A percentile compares a stretch with the other conserved stretches of the same genome.
These are phyloP conservation scores for Agrilus planipennis DNA, from an alignment of 1,140 invertebrate species.

Conservation along the genomic window DNA sequence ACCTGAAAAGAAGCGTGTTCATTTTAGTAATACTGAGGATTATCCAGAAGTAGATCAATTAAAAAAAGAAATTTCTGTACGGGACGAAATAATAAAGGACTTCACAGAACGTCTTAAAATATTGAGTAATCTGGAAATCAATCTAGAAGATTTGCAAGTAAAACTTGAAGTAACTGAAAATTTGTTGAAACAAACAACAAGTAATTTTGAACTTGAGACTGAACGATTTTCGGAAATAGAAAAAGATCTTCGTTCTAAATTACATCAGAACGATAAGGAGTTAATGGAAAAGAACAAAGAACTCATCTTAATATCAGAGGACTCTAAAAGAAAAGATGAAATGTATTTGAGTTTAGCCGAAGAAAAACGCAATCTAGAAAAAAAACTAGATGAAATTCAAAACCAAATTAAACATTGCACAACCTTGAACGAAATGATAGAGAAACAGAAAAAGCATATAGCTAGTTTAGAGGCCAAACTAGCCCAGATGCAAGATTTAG, in stretches of 20 bases:
- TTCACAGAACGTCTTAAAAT: conserved; percentile 21
- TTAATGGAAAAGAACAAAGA: conserved; percentile 43
- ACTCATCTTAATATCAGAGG: conserved; percentile 42
- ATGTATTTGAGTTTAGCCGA: conserved; percentile 45
- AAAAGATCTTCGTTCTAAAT: conserved; percentile 41
- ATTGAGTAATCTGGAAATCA: conserved; percentile 40
- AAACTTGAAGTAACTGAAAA: conserved; percentile 41
- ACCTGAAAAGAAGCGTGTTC: conserved; percentile 24
- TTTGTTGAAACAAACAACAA: conserved; percentile 38
- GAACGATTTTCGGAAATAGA: conserved; percentile 43
- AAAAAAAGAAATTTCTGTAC: conserved; percentile 12
- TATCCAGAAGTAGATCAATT: conserved; percentile 12
- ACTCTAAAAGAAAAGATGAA: conserved; percentile 44
- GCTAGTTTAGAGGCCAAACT: conserved; percentile 14
- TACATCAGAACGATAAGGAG: conserved; percentile 42
- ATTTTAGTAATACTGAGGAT: conserved; percentile 22
- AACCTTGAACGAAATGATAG: conserved; percentile 31
- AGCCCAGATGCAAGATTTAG: conserved; percentile 15
- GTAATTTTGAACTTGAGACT: conserved; percentile 44
- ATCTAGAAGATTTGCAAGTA: conserved; percentile 38
- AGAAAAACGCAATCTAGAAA: conserved; percentile 41
- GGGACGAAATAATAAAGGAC: conserved; percentile 15
- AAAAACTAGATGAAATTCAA: conserved; percentile 34
- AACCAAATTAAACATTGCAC: conserved; percentile 33
- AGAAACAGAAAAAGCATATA: conserved; percentile 20